A percentile compares a stretch with the other conserved stretches of the same genome.
These are phyloP conservation scores for Eurypyga helias DNA, from an alignment of 2,113 vertebrate genomes.

Conservation along the genomic window DNA sequence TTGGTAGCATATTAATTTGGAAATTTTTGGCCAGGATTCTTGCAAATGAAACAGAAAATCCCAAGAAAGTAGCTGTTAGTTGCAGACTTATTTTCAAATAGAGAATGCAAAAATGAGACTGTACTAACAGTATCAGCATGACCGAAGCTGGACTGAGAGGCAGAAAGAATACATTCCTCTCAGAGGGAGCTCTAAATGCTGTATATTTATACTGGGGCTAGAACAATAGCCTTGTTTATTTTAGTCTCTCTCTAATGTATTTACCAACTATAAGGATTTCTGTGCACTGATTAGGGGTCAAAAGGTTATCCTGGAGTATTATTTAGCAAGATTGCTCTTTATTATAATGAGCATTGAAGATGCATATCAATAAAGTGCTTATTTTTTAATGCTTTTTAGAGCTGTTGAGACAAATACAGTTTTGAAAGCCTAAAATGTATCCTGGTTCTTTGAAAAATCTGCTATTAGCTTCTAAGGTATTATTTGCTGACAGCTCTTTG, in stretches of 20 bases:
- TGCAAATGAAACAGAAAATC: neutral
- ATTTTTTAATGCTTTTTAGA: constrained; percentile 49
- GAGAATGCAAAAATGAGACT: neutral
- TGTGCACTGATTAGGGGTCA: constrained; percentile 56
- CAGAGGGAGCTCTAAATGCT: neutral
- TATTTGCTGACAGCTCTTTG: constrained; percentile 66
- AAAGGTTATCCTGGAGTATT: constrained; percentile 64
- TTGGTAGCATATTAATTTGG: neutral
- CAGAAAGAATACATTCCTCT: neutral
- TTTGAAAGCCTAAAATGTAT: constrained; percentile 47
- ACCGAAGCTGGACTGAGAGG: neutral
- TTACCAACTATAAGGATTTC: constrained; percentile 63
- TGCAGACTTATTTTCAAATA: neutral
- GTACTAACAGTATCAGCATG: neutral
- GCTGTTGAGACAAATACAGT: constrained; percentile 52
- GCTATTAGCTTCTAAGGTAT: constrained; percentile 49
- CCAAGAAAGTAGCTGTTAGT: neutral
- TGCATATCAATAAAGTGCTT: constrained; percentile 54
- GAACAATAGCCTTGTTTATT: constrained; percentile 15
- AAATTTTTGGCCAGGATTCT: neutral
- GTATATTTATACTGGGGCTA: neutral
- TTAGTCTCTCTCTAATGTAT: constrained; percentile 36
- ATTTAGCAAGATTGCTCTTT: constrained; percentile 65
- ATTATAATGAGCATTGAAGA: constrained; percentile 66
- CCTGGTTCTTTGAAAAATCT: constrained; percentile 45